A percentile compares a stretch with the other conserved stretches of the same genome.
Evolutionary conservation across 2,797 vertebrate species (phyloP).

Genomic region (Melanotaenia pygmaea): DNA sequence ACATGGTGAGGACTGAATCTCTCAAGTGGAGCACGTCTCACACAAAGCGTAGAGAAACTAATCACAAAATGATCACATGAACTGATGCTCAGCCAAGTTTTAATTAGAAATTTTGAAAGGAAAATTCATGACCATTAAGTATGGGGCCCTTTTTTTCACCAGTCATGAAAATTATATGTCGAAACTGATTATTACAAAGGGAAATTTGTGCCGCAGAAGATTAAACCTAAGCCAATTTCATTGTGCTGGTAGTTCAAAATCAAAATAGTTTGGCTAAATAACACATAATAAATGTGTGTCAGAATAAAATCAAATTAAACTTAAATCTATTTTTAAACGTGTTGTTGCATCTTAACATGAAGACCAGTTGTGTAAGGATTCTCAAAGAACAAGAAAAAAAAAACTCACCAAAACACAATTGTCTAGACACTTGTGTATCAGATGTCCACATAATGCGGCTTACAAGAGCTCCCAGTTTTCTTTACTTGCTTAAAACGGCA

Average conservation of each 20-base stretch:
- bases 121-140: not conserved
- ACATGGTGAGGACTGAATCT: slow-evolving; percentile 47
- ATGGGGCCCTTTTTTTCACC: not conserved
- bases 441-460: slow-evolving; percentile 71
- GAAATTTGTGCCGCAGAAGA: slow-evolving; percentile 23
- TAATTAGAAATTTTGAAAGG: slow-evolving; percentile 9
- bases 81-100: slow-evolving; percentile 21
- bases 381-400: not conserved
- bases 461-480: slow-evolving; percentile 65
- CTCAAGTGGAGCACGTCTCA: slow-evolving; percentile 46
- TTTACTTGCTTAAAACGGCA: slow-evolving; percentile 58
- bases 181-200: not conserved
- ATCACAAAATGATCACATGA: slow-evolving; percentile 27
- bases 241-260: slow-evolving; percentile 6
- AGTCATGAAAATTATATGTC: not conserved
- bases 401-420: slow-evolving; percentile 13
- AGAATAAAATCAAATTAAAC: not conserved
- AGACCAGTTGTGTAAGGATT: slow-evolving; percentile 20
- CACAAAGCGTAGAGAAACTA: slow-evolving; percentile 7
- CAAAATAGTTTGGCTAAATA: not conserved
- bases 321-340: too few relatives aligned
- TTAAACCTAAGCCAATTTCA: slow-evolving; percentile 9
- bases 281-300: not conserved
- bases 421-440: slow-evolving; percentile 74
- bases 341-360: not conserved